Conservation (phyloP, 2,888 invertebrate species). For the Drosophila engyochracea region DNA sequence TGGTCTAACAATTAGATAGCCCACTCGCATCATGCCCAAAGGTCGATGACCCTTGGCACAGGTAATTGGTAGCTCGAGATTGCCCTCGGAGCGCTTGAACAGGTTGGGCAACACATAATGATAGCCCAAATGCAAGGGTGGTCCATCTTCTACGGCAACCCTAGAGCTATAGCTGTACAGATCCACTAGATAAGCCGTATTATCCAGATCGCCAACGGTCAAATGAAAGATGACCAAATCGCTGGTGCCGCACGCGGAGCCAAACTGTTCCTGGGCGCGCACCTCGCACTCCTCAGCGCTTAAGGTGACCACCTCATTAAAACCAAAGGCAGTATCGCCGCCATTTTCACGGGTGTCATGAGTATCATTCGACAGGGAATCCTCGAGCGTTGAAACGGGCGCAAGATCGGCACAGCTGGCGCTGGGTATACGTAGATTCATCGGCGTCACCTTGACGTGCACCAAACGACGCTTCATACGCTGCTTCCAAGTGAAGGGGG, state of each 20-base stretch:
- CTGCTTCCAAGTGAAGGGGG: slow-evolving; percentile 91
- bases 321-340: slow-evolving; percentile 85
- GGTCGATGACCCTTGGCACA: slow-evolving; percentile 94
- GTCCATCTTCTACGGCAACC: slow-evolving; percentile 87
- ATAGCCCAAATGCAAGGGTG: slow-evolving; percentile 95
- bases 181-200: slow-evolving; percentile 93
- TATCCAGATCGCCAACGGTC: slow-evolving; percentile 90
- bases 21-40: slow-evolving; percentile 90
- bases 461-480: slow-evolving; percentile 89
- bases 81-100: slow-evolving; percentile 92
- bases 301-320: slow-evolving; percentile 89
- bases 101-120: slow-evolving; percentile 95
- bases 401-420: slow-evolving; percentile 71
- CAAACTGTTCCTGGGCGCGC: slow-evolving; percentile 92
- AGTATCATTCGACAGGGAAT: slow-evolving; percentile 87
- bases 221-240: slow-evolving; percentile 93
- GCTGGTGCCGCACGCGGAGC: slow-evolving; percentile 90
- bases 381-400: slow-evolving; percentile 86
- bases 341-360: slow-evolving; percentile 87
- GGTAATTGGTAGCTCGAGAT: slow-evolving; percentile 93
- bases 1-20: slow-evolving; percentile 86
- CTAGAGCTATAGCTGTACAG: slow-evolving; percentile 91
- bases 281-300: slow-evolving; percentile 89
- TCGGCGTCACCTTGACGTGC: slow-evolving; percentile 91
- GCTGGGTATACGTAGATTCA: slow-evolving; percentile 87